Evolutionary conservation across 2,797 vertebrate genomes (phyloP).

Genomic region (Chiloscyllium punctatum): DNA sequence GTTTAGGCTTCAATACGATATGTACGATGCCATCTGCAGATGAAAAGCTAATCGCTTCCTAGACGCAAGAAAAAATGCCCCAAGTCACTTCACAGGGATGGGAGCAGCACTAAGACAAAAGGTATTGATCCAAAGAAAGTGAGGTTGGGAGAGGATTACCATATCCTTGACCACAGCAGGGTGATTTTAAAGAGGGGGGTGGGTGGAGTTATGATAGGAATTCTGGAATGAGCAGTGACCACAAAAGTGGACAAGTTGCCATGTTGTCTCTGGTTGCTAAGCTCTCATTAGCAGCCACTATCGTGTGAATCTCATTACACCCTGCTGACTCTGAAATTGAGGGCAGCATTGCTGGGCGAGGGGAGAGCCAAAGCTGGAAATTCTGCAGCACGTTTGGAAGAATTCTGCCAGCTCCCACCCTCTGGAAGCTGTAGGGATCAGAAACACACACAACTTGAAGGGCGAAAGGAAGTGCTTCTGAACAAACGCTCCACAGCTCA

Average conservation of each 20-base stretch:
- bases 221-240: no score
- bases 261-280: background rate
- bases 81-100: background rate
- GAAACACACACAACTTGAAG: background rate
- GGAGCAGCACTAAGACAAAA: no score
- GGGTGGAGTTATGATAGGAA: no score
- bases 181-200: no score
- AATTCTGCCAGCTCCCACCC: background rate
- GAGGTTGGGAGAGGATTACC: no score
- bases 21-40: background rate
- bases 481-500: background rate
- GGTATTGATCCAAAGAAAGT: no score
- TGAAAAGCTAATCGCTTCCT: background rate
- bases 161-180: no score
- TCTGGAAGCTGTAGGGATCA: background rate
- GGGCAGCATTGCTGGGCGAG: no score
- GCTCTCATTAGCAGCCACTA: background rate
- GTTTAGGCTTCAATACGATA: background rate
- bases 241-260: background rate
- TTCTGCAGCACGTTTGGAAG: background rate
- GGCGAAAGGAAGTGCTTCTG: background rate
- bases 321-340: no score
- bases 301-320: background rate
- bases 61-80: background rate
- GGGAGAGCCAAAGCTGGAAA: background rate